Base-by-base conservation (phyloP, 2,888 invertebrate species). In the Antheraea assamensis region DNA sequence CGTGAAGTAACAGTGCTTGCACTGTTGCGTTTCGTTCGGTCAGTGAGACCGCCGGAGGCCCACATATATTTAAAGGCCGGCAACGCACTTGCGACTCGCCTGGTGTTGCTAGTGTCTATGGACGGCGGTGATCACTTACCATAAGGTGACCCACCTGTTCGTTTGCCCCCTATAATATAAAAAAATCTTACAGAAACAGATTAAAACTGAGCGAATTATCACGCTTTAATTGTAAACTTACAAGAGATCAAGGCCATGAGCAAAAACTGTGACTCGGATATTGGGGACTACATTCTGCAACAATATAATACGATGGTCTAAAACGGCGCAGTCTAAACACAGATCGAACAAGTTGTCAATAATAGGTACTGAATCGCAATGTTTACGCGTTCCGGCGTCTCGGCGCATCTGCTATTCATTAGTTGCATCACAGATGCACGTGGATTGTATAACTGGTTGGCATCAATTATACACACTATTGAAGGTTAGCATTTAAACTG, bases 391-490 rank as follows among this genome's bases (percentile, higher is more conserved):
- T 71, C 64, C 27, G 71, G 17, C 66, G 64, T 71, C 76, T 70
- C 75, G 5, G 73, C 79, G 79, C 83, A 86, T 85, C 83, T 86
- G 84, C 82, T 77, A 80, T 83, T 76, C 76, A 82, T 85, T 78
- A 78, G 76, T 76, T 80, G 78, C 81, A 81, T 83, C 78, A 80
- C 68, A 73, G 75, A 76, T 75, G 76, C 83, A 86, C 82, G 83
- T 83, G 85, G 78, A 70, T 75, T 77, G 74, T 77, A 70, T 76
- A 78, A 80, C 81, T 78, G 78, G 79, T 80, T 82, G 78, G 80
- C 78, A 79, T 83, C 78, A 78, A 77, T 79, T 73, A 73, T 70
- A 73, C 74, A 74, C 78, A 71, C 75, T 68, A 58, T 78, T 75
- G 77, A 82, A 82, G 82, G 83, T 79, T 76, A 76, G 42, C 70